phyloP scores from a whole-genome alignment of 2,797 vertebrate genomes.

The Microctenopoma steveboyesi region DNA sequence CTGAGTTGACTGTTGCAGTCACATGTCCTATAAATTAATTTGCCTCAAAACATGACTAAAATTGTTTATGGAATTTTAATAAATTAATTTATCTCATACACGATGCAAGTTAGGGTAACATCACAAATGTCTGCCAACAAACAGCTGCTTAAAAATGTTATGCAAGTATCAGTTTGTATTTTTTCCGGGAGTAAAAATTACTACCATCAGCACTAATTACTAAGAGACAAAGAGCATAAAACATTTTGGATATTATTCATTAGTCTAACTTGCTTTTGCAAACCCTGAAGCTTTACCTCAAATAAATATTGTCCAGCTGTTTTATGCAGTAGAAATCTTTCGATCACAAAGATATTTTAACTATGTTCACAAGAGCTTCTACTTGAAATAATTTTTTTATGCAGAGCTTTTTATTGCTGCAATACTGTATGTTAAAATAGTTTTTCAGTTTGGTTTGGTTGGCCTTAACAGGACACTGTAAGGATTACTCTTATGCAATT shows the following conservation, averaged over 20 bases:
- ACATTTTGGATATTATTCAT: slow-evolving; percentile 13
- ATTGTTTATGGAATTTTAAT: background rate
- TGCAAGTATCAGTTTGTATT: background rate
- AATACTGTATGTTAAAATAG: slow-evolving; percentile 1
- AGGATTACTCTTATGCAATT: slow-evolving; percentile 50
- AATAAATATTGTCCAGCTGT: background rate
- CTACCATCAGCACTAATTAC: background rate
- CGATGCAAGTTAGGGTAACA: no score
- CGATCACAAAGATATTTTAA: background rate
- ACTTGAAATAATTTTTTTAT: slow-evolving; percentile 38
- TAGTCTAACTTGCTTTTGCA: slow-evolving; percentile 7
- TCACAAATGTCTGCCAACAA: no score
- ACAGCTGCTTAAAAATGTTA: background rate
- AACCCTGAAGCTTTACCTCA: slow-evolving; percentile 9
- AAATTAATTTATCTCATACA: background rate
- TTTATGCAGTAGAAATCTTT: slow-evolving; percentile 11
- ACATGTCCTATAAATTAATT: slow-evolving; percentile 11
- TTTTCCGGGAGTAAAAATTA: background rate
- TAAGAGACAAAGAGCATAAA: slow-evolving; percentile 27
- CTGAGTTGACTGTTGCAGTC: slow-evolving; percentile 14
- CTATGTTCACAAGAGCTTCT: no score
- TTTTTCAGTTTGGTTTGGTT: slow-evolving; percentile 46
- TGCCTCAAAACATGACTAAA: background rate
- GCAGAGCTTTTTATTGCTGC: slow-evolving; percentile 36
- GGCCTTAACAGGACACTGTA: slow-evolving; percentile 27